Evolutionary conservation across 2,797 vertebrate genomes (phyloP).

Genomic region (Lutjanus argentimaculatus): DNA sequence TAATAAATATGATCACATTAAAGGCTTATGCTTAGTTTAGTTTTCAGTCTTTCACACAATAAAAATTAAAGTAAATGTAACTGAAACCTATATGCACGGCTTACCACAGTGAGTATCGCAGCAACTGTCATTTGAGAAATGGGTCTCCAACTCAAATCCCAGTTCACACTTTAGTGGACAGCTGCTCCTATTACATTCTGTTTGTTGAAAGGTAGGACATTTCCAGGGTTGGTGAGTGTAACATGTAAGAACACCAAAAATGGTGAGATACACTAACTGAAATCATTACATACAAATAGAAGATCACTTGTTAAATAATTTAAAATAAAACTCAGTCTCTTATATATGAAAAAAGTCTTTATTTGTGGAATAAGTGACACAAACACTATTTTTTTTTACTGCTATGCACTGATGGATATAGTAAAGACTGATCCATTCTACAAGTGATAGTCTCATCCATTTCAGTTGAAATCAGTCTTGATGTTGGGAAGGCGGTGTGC

Average conservation of each 20-base stretch:
- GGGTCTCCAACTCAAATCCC: conserved; percentile 65
- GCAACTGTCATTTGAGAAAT: conserved; percentile 66
- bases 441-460: too few relatives aligned
- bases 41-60: conserved; percentile 4
- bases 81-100: conserved; percentile 17
- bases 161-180: conserved; percentile 72
- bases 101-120: conserved; percentile 86
- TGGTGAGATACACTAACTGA: neutral
- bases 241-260: neutral
- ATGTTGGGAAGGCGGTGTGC: too few relatives aligned
- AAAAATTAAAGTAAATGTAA: neutral
- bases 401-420: too few relatives aligned
- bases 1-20: neutral
- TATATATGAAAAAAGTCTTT: neutral
- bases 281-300: neutral
- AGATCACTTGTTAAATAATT: too few relatives aligned
- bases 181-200: conserved; percentile 76
- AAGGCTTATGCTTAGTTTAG: neutral
- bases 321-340: neutral
- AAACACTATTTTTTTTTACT: neutral
- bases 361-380: neutral
- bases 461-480: too few relatives aligned
- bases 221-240: neutral
- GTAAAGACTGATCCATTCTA: too few relatives aligned
- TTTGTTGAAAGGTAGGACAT: conserved; percentile 21